A percentile compares a stretch with the other conserved stretches of the same genome.
Conservation (phyloP, 2,113 vertebrate species). For the Puma concolor region DNA sequence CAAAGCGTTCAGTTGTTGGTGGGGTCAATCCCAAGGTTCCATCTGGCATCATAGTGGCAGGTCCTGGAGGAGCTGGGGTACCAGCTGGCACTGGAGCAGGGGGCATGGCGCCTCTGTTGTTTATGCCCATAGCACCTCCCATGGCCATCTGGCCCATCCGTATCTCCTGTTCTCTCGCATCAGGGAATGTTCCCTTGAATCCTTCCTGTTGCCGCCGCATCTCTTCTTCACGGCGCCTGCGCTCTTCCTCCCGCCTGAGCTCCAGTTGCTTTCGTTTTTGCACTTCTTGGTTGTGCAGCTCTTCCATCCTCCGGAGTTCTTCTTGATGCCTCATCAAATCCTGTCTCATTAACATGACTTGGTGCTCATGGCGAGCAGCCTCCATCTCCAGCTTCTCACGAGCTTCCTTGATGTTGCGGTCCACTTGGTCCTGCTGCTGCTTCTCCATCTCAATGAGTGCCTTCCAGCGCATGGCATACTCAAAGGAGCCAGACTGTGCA, state of each 20-base stretch:
- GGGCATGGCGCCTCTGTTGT: constrained; percentile 88
- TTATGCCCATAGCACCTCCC: constrained; percentile 90
- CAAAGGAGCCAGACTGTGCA: constrained; percentile 97
- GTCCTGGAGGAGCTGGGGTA: constrained; percentile 86
- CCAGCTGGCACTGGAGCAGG: constrained; percentile 87
- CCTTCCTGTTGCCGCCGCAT: constrained; percentile 95
- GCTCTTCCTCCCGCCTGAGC: constrained; percentile 97
- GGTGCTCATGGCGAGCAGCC: constrained; percentile 96
- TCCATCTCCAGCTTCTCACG: constrained; percentile 99
- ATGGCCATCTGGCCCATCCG: constrained; percentile 90
- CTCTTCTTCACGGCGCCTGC: constrained; percentile 95
- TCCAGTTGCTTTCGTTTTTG: constrained; percentile 98
- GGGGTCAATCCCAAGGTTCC: constrained; percentile 90
- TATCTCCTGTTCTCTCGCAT: constrained; percentile 91
- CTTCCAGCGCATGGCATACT: constrained; percentile 99
- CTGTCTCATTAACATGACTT: constrained; percentile 99
- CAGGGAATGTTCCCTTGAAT: constrained; percentile 93
- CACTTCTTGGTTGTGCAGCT: constrained; percentile 97
- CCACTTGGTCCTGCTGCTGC: constrained; percentile 98
- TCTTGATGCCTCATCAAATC: constrained; percentile 98
- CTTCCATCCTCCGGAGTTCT: constrained; percentile 97
- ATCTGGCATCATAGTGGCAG: constrained; percentile 89
- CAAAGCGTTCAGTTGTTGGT: constrained; percentile 88
- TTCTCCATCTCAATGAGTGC: constrained; percentile 99
- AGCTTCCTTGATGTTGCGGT: constrained; percentile 98